phyloP scores from a whole-genome alignment of 2,888 invertebrate species.

The Agrotis segetum region DNA sequence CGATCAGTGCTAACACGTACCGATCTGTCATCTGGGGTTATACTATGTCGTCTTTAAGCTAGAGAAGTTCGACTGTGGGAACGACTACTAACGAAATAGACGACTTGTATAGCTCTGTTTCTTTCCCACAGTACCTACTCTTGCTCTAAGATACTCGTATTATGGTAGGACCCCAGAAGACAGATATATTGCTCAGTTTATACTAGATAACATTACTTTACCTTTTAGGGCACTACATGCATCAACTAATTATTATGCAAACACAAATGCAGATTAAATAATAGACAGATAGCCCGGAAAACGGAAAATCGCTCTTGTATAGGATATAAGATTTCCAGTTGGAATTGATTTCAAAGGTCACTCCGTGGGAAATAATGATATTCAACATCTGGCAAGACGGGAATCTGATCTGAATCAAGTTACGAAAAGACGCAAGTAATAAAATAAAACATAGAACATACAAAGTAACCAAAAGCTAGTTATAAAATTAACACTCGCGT shows the following conservation, averaged over 20 bases:
- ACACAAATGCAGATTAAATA: neutral
- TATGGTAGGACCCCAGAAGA: too few relatives aligned
- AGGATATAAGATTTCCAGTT: neutral
- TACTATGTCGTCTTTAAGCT: too few relatives aligned
- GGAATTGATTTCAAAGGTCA: neutral
- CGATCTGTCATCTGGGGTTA: too few relatives aligned
- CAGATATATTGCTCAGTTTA: neutral
- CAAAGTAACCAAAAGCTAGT: slow-evolving; percentile 6
- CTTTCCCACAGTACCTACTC: too few relatives aligned
- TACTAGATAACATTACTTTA: neutral
- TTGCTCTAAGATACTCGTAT: too few relatives aligned
- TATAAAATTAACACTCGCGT: slow-evolving; percentile 8
- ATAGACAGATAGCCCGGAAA: neutral
- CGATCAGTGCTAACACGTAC: neutral
- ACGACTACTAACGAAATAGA: too few relatives aligned
- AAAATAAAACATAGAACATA: neutral
- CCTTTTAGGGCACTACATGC: neutral
- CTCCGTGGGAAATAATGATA: slow-evolving; percentile 4
- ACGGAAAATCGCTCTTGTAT: neutral
- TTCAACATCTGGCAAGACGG: neutral
- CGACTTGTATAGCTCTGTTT: too few relatives aligned
- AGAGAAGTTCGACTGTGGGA: too few relatives aligned
- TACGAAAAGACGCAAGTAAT: neutral
- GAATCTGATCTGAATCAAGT: neutral
- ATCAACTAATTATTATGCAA: neutral